A percentile compares a stretch with the other conserved stretches of the same genome.
phyloP scores from a whole-genome alignment of 2,888 invertebrate species.

The Fragum fragum region DNA sequence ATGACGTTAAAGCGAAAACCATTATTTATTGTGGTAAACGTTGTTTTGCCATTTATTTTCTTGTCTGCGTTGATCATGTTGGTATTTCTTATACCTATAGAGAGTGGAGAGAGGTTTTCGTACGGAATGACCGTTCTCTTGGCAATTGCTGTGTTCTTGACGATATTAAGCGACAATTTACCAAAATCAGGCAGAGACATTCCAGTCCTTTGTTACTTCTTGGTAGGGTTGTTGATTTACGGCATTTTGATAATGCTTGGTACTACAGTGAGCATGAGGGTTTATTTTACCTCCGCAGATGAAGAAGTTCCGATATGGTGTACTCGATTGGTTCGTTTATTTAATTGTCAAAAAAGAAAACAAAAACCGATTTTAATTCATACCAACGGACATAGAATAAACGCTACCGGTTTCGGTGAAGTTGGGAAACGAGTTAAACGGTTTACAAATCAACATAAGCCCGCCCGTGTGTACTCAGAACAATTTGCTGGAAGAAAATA shows the following conservation, averaged over 20 bases:
- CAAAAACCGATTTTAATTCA: no score
- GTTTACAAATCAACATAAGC: no score
- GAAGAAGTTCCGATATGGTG: slow-evolving; percentile 2
- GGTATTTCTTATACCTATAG: slow-evolving; percentile 60
- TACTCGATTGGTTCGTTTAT: neutral
- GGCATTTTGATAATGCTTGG: slow-evolving; percentile 20
- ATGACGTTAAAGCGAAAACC: slow-evolving; percentile 48
- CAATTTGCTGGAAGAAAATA: no score
- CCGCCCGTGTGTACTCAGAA: no score
- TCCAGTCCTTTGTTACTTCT: slow-evolving; percentile 38
- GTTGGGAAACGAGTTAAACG: no score
- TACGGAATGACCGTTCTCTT: slow-evolving; percentile 64
- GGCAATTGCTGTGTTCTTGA: slow-evolving; percentile 64
- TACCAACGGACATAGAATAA: no score
- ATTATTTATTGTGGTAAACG: slow-evolving; percentile 56
- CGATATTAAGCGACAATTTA: slow-evolving; percentile 64
- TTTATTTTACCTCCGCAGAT: slow-evolving; percentile 5
- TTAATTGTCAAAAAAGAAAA: neutral
- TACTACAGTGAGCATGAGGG: slow-evolving; percentile 9
- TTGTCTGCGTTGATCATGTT: slow-evolving; percentile 56
- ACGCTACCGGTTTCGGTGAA: no score
- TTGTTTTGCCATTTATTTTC: slow-evolving; percentile 63
- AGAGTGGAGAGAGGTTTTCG: slow-evolving; percentile 64
- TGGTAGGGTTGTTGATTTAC: slow-evolving; percentile 1
- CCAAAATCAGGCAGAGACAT: slow-evolving; percentile 61